Evolutionary conservation across 2,888 invertebrate species (phyloP).

Genomic region (Enchytraeus crypticus): DNA sequence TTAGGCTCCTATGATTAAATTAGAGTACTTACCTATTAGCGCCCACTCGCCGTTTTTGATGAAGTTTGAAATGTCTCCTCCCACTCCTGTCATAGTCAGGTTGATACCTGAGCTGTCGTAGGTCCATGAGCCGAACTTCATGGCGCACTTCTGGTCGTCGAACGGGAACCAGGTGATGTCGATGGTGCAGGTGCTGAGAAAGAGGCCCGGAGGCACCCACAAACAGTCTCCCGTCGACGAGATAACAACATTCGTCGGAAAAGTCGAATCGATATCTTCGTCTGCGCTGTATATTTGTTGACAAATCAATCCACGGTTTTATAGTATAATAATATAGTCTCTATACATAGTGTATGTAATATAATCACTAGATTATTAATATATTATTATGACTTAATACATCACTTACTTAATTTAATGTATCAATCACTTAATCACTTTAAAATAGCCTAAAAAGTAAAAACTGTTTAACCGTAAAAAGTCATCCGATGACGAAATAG

Average conservation of each 20-base stretch:
- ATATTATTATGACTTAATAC: no score
- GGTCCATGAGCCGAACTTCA: slow-evolving; percentile 99
- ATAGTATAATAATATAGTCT: no score
- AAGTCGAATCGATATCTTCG: slow-evolving; percentile 97
- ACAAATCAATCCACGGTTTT: no score
- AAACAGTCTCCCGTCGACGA: slow-evolving; percentile 86
- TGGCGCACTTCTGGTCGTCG: slow-evolving; percentile 94
- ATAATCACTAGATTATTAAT: no score
- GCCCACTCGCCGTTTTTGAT: slow-evolving; percentile 99
- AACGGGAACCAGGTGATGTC: slow-evolving; percentile 99
- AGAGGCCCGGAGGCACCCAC: slow-evolving; percentile 96
- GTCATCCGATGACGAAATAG: no score
- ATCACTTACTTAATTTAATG: no score
- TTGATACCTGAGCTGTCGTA: slow-evolving; percentile 83
- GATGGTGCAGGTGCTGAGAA: slow-evolving; percentile 90
- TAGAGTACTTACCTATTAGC: slow-evolving; percentile 77
- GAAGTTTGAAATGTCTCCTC: slow-evolving; percentile 94
- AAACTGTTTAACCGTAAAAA: no score
- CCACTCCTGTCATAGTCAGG: slow-evolving; percentile 85
- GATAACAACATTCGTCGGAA: slow-evolving; percentile 94
- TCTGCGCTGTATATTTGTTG: slow-evolving; percentile 81
- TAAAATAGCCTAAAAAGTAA: no score
- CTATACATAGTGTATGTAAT: no score
- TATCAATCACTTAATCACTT: no score
- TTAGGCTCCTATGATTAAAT: no score